Evolutionary conservation across 2,888 invertebrate species (phyloP).

Genomic region (Stratiomys singularior): DNA sequence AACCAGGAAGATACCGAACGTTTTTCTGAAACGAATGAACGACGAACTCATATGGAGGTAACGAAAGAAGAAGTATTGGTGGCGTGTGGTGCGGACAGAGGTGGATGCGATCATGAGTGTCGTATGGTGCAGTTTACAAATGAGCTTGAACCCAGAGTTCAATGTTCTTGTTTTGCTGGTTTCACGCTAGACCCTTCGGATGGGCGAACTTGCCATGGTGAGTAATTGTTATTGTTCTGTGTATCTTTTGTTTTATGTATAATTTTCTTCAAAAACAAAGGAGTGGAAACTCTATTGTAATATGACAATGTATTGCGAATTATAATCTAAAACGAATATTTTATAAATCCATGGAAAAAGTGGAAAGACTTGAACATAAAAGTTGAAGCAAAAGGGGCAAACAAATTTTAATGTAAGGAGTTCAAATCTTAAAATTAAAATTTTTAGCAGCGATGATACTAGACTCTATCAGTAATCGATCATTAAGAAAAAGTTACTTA

Average conservation of each 20-base stretch:
- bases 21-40: constrained; percentile 55
- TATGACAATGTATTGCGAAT: no score
- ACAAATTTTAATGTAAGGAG: no score
- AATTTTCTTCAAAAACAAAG: no score
- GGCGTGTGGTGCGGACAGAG: constrained; percentile 64
- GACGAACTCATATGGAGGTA: constrained; percentile 46
- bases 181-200: constrained; percentile 66
- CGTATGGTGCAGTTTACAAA: constrained; percentile 61
- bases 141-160: constrained; percentile 61
- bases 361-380: no score
- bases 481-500: no score
- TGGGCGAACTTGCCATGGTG: constrained; percentile 62
- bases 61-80: neutral
- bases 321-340: no score
- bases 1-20: constrained; percentile 49
- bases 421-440: no score
- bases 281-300: no score
- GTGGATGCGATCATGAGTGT: constrained; percentile 68
- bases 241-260: neutral
- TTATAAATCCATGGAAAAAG: no score
- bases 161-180: constrained; percentile 63
- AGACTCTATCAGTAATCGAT: no score
- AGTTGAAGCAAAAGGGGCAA: no score
- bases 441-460: no score
- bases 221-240: constrained; percentile 47